Percentiles rank a stretch among this genome's conserved stretches.
Conservation (phyloP, 2,888 invertebrate species). For the Uropetala carovei region DNA sequence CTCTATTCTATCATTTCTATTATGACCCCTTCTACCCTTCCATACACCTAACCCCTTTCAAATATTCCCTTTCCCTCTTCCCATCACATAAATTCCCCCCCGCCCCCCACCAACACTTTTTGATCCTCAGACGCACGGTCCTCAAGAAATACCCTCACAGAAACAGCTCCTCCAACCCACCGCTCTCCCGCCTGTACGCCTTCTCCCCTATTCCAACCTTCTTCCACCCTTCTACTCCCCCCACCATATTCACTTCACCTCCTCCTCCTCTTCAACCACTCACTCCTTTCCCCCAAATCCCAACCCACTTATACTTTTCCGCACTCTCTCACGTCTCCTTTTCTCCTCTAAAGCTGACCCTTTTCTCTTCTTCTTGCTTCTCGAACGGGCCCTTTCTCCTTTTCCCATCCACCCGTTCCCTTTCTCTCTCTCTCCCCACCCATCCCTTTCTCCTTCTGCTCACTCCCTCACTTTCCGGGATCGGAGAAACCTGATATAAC, state of each 20-base stretch:
- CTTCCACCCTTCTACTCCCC: not conserved
- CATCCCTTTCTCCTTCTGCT: not conserved
- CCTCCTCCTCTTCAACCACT: not conserved
- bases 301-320: not conserved
- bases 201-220: not conserved
- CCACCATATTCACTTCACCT: not conserved
- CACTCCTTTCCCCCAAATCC: not conserved
- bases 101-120: slow-evolving; percentile 4
- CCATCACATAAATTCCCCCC: not conserved
- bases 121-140: not conserved
- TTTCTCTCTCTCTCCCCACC: not conserved
- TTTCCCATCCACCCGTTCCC: no score
- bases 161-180: slow-evolving; percentile 4
- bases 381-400: no score
- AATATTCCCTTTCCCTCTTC: not conserved
- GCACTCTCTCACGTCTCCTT: slow-evolving; percentile 11
- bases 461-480: not conserved
- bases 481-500: not conserved
- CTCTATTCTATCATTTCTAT: no score
- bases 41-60: no score
- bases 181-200: not conserved
- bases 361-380: not conserved
- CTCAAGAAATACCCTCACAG: slow-evolving; percentile 2
- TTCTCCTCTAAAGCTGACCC: not conserved
- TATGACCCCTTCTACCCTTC: no score